phyloP scores from a whole-genome alignment of 2,113 vertebrate species.

The Cairina moschata region DNA sequence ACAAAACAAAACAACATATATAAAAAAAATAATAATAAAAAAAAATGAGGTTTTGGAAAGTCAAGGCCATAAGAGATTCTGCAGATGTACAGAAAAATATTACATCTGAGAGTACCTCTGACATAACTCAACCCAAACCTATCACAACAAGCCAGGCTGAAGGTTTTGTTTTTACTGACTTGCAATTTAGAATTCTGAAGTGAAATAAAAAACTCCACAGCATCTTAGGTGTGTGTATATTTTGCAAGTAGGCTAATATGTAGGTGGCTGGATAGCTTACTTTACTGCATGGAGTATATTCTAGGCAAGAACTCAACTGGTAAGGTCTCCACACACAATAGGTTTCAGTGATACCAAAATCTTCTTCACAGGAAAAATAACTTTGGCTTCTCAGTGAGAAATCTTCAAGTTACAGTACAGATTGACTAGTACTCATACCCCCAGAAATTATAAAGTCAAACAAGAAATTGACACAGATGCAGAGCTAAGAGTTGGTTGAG shows the following conservation, averaged over 20 bases:
- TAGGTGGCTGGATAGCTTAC: background rate
- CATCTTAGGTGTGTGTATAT: background rate
- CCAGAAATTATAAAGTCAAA: constrained; percentile 48
- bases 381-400: background rate
- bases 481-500: constrained; percentile 14
- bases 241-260: background rate
- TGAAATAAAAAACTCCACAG: background rate
- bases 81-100: background rate
- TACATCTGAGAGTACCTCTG: background rate
- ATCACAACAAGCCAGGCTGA: background rate
- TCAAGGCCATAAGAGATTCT: background rate
- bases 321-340: background rate
- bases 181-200: background rate
- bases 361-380: background rate
- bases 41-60: background rate
- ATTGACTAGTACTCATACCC: background rate
- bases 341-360: background rate
- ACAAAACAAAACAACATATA: no score
- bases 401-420: background rate
- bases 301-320: background rate
- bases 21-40: background rate
- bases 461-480: constrained; percentile 27
- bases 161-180: background rate
- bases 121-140: background rate
- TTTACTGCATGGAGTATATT: background rate